phyloP scores from a whole-genome alignment of 2,113 vertebrate species.

The Chloebia gouldiae region DNA sequence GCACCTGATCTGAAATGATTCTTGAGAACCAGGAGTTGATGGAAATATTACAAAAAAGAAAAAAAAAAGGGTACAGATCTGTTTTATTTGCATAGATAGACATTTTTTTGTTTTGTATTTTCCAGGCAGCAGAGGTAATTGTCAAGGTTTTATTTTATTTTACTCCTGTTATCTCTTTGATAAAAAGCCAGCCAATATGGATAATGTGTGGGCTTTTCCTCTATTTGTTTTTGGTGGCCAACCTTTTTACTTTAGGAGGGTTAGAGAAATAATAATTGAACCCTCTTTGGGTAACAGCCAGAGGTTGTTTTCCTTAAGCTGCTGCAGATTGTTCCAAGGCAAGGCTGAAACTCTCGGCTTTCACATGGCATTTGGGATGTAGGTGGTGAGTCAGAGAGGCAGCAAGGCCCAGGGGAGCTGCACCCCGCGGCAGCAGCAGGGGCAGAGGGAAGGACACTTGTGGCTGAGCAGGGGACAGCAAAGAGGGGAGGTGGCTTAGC shows the following conservation, averaged over 20 bases:
- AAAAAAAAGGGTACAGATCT: not conserved
- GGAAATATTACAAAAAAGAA: not conserved
- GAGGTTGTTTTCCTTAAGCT: slow-evolving; percentile 51
- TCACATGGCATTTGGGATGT: slow-evolving; percentile 44
- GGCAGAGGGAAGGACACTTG: slow-evolving; percentile 41
- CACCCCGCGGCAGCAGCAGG: slow-evolving; percentile 50
- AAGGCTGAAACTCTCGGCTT: slow-evolving; percentile 55
- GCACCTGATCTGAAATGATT: not conserved
- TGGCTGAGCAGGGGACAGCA: not conserved
- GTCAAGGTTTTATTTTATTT: not conserved
- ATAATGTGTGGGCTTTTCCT: not conserved
- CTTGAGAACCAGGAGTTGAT: not conserved
- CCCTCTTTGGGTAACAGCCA: slow-evolving; percentile 34
- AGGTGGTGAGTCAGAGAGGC: slow-evolving; percentile 50
- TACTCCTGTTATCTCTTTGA: not conserved
- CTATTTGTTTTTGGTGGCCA: slow-evolving; percentile 42
- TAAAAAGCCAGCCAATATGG: not conserved
- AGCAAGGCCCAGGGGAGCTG: slow-evolving; percentile 32
- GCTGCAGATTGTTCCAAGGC: slow-evolving; percentile 41
- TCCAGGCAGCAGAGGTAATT: not conserved
- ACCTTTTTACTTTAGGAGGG: slow-evolving; percentile 28
- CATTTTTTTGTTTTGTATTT: not conserved
- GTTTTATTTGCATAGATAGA: not conserved
- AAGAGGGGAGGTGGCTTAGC: not conserved
- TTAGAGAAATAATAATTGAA: slow-evolving; percentile 60